These are phyloP conservation scores for Urocynchramus pylzowi DNA, from an alignment of 2,113 vertebrate genomes.

Conservation along the genomic window DNA sequence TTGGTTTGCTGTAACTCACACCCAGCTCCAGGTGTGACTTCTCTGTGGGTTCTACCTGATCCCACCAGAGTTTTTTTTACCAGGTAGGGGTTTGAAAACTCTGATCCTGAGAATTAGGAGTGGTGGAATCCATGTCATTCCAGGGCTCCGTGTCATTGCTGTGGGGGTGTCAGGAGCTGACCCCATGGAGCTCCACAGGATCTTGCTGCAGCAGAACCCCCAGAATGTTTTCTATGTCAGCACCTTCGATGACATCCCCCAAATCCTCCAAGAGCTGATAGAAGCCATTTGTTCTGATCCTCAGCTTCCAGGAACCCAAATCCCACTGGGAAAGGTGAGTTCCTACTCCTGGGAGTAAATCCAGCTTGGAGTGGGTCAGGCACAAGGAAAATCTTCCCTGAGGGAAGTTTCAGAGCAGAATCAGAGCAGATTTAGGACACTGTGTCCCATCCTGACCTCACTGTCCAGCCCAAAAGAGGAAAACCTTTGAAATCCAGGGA, in stretches of 20 bases:
- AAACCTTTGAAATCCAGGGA: not conserved
- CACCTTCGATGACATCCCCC: slow-evolving; percentile 81
- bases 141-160: slow-evolving; percentile 82
- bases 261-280: slow-evolving; percentile 82
- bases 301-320: not conserved
- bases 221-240: slow-evolving; percentile 79
- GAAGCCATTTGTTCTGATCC: slow-evolving; percentile 75
- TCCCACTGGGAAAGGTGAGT: slow-evolving; percentile 16
- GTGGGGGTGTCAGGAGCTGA: slow-evolving; percentile 84
- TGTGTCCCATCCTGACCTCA: not conserved
- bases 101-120: not conserved
- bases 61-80: not conserved
- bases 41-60: rapidly evolving
- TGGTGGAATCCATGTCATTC: not conserved
- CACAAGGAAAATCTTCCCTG: not conserved
- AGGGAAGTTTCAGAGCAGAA: not conserved
- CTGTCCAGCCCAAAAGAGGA: not conserved
- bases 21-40: not conserved
- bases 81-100: not conserved
- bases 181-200: slow-evolving; percentile 74
- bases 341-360: not conserved
- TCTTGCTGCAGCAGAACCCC: slow-evolving; percentile 75
- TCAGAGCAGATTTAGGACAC: not conserved
- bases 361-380: not conserved
- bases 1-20: not conserved